Base-by-base conservation (phyloP, 2,113 vertebrate genomes). In the Myxocyprinus asiaticus region DNA sequence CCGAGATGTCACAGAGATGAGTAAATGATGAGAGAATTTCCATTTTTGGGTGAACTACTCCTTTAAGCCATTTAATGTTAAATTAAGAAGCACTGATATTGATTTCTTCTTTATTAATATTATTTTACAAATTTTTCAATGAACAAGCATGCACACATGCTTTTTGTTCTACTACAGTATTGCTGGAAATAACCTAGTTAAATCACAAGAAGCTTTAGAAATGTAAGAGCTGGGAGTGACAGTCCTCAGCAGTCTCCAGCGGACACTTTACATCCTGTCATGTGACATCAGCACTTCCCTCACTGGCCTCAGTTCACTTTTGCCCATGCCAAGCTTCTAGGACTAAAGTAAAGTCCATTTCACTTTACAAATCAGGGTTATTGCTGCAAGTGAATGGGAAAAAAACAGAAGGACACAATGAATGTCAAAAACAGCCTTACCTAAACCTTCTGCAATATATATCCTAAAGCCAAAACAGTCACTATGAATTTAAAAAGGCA, bases 351-450 rank as follows among this genome's bases (percentile, higher is more conserved):
- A 76, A 76, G 65, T 53, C 0, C 48, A 44, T 64, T 76, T 65
- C 53, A 65, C 62, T 65, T 47, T 55, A 53, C 73, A 51, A 65
- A 55, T 65, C 22, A 33, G 22, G 22, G 22, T 33, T 33, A 48
- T 9, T 61, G 56, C 14, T 51, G 14, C 68, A 1, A 55, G 14
- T 55, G 68, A 43, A 5, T 10, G 12, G 67, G 6, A 3, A 42
- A 58, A 61, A 59, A 47, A 58, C 56, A 12, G 51, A 59, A 62
- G 71, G 43, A 50, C 58, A 42, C 48, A 14, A 63, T 9, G n/a
- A 63, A 74, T 62, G 45, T 63, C 58, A 74, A 74, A 74, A 63
- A 62, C n/a, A 7, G 43, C 70, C 69, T 72, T 43, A 58, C 42
- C 9, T 4, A 47, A 61, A 33, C 6, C 67, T 53, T 53, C 53